Percentiles rank a stretch among this genome's conserved stretches.
phyloP scores from a whole-genome alignment of 2,888 invertebrate species.

The Cremastinae sp. region DNA sequence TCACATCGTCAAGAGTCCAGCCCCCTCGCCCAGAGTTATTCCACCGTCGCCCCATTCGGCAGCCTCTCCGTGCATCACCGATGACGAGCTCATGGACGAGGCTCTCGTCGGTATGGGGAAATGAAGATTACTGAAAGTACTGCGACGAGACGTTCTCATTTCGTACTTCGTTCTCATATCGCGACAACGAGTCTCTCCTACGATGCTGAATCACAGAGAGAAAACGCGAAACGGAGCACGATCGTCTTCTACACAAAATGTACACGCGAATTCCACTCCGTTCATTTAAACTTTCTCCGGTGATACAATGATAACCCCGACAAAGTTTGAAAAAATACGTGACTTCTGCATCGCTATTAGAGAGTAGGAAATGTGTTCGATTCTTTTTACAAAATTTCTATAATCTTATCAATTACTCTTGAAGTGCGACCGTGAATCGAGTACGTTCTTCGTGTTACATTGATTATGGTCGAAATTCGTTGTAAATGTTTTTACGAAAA shows the following conservation, averaged over 20 bases:
- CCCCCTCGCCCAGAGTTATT: slow-evolving; percentile 85
- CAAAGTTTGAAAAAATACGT: background rate
- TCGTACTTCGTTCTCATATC: slow-evolving; percentile 12
- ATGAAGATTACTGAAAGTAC: slow-evolving; percentile 80
- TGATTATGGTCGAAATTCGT: no score
- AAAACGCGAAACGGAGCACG: no score
- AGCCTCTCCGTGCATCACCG: slow-evolving; percentile 90
- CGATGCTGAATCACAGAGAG: no score
- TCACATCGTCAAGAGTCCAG: slow-evolving; percentile 89
- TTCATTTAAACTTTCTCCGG: background rate
- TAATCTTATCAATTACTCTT: background rate
- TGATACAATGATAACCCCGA: background rate
- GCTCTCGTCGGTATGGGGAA: slow-evolving; percentile 90
- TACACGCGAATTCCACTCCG: background rate
- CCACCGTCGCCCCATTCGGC: slow-evolving; percentile 86
- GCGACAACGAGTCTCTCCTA: slow-evolving; percentile 20
- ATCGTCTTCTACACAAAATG: background rate
- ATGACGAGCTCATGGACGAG: slow-evolving; percentile 95
- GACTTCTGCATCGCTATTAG: slow-evolving; percentile 8
- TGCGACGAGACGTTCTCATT: slow-evolving; percentile 53
- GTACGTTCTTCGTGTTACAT: background rate
- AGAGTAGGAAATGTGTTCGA: background rate
- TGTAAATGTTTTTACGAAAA: background rate
- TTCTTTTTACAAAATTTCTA: background rate
- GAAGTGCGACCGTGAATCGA: background rate